Base-by-base conservation (phyloP, 2,888 invertebrate genomes). In the Zootermopsis nevadensis region DNA sequence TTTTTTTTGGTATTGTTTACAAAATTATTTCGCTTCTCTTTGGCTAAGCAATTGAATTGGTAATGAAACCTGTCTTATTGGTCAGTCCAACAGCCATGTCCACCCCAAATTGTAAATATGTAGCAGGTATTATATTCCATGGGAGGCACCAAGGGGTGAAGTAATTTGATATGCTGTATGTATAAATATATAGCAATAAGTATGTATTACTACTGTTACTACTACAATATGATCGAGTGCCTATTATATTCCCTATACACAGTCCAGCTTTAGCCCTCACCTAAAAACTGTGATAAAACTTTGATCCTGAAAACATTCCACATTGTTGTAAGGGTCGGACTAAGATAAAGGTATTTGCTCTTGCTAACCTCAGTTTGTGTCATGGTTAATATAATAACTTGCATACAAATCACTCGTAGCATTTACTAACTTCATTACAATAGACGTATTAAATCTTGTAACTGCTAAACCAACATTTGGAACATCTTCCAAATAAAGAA, bases 261-360 rank as follows among this genome's bases (percentile, higher is more conserved):
- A 35, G 35, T 42, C 33, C 53, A 53, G 53, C 33, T 42, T 69
- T 4, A 2, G 30, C n/a, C 42, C n/a, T 67, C 31, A 38, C 35
- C 8, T 24, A 31, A 60, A 74, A 81, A 81, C 81, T 81, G 81
- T 81, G 81, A 81, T 81, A 81, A 81, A 42, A 79, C 66, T 69
- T 69, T 67, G 69, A 69, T 69, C 79, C 35, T 66, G 60, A 77
- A 79, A 66, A 79, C 79, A 79, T 79, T 79, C 79, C 79, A 38
- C 8, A 33, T 10, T 69, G 35, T 69, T 42, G 35, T 74, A 74
- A 35, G 42, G 74, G 35, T 74, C 74, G 38, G 12, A n/a, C 3
- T 19, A 15, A 33, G 24, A 74, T 74, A 38, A 38, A 7, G 12
- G 33, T n/a, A 38, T n/a, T 24, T 74, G n/a, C 74, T 74, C 8